Percentiles rank a stretch among this genome's conserved stretches.
These are phyloP conservation scores for Xiphophorus hellerii DNA, from an alignment of 2,113 vertebrate genomes.

Conservation along the genomic window DNA sequence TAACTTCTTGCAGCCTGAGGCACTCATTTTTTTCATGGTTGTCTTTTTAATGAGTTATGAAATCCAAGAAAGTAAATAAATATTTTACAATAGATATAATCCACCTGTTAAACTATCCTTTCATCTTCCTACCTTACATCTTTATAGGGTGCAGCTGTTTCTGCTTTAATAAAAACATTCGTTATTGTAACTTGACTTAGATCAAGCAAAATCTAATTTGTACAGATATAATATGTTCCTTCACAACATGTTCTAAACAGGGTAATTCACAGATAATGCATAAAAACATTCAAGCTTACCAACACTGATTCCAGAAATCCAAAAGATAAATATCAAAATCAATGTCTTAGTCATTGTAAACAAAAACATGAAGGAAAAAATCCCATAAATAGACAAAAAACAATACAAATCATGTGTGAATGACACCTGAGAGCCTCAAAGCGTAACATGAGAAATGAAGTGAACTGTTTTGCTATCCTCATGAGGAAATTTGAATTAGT, in stretches of 20 bases:
- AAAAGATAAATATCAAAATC: slow-evolving; percentile 18
- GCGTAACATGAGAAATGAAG: background rate
- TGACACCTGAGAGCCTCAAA: background rate
- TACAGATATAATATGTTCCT: no score
- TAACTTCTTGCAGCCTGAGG: no score
- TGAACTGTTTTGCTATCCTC: background rate
- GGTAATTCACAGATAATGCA: background rate
- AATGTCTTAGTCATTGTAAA: slow-evolving; percentile 31
- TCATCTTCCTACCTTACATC: no score
- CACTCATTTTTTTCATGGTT: no score
- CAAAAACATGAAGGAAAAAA: background rate
- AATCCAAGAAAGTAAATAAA: no score
- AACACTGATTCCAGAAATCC: slow-evolving; percentile 10
- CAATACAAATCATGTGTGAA: background rate
- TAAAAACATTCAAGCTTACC: slow-evolving; percentile 43
- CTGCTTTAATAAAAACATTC: no score
- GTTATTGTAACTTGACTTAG: no score
- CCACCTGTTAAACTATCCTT: no score
- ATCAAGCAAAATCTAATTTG: no score
- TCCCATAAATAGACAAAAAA: background rate
- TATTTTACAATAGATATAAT: no score
- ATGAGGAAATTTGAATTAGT: slow-evolving; percentile 43
- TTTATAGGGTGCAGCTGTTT: no score
- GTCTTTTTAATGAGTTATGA: no score
- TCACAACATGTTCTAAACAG: background rate